Percentiles rank a stretch among this genome's conserved stretches.
phyloP scores from a whole-genome alignment of 2,797 vertebrate genomes.

The Cichlasoma orientale region DNA sequence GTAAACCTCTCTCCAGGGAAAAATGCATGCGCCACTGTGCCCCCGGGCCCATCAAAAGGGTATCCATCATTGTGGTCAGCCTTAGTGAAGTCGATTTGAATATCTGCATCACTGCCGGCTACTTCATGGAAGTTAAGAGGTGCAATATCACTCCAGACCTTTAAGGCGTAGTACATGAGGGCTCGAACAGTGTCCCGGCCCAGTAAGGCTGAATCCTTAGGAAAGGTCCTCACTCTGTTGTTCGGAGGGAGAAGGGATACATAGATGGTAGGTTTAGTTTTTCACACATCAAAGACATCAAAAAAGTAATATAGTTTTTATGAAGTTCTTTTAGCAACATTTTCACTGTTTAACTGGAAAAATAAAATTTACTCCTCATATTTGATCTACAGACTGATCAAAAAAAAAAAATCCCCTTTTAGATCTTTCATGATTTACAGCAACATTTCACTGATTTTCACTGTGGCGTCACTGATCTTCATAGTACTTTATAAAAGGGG shows the following conservation, averaged over 20 bases:
- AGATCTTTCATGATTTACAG: slow-evolving; percentile 1
- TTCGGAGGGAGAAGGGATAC: background rate
- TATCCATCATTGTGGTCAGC: slow-evolving; percentile 90
- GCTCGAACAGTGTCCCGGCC: slow-evolving; percentile 93
- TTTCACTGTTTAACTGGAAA: too few relatives aligned
- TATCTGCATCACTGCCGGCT: slow-evolving; percentile 90
- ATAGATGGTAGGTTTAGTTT: background rate
- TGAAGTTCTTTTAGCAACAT: background rate
- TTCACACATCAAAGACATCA: background rate
- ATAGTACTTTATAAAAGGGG: background rate
- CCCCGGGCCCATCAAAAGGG: slow-evolving; percentile 94
- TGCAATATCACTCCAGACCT: slow-evolving; percentile 95
- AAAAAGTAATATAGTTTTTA: background rate
- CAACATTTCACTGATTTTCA: background rate
- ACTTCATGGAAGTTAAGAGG: slow-evolving; percentile 96
- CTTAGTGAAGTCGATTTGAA: slow-evolving; percentile 96
- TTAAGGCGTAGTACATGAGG: slow-evolving; percentile 95
- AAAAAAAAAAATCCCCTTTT: background rate
- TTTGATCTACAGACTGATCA: background rate
- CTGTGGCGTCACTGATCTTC: background rate
- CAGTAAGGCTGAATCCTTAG: slow-evolving; percentile 86
- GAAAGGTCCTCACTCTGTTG: slow-evolving; percentile 90
- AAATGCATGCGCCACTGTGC: slow-evolving; percentile 95
- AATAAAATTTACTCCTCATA: too few relatives aligned
- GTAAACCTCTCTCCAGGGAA: slow-evolving; percentile 90